Base-by-base conservation (phyloP, 2,797 vertebrate genomes). In the Gobionotothen gibberifrons region DNA sequence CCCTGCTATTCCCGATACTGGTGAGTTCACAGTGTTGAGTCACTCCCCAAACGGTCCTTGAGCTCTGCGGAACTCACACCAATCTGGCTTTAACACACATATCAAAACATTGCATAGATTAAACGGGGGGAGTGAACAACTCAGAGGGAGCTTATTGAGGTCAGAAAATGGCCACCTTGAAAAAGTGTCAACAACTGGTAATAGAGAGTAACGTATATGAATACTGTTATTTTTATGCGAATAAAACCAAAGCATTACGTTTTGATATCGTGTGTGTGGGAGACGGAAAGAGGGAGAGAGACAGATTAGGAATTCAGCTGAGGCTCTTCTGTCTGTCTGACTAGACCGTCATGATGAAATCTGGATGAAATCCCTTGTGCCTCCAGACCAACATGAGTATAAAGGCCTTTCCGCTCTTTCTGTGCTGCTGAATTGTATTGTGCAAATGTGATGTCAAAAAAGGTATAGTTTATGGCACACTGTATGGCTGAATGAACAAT, bases 21-120 rank as follows among this genome's bases (percentile, higher is more conserved):
- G 79, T 85, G 79, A 84, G 81, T 74, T 68, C 61, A 70, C 65
- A 59, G 81, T 66, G 81, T 79, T 85, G 78, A 89, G 79, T 89
- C 79, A 90, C 87, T 89, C 83, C 84, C 85, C 63, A 91, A 85
- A 90, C 82, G 89, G 90, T 90, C 91, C 91, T 92, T 91, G 84
- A 92, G 89, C 81, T 83, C 62, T 44, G 55, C 69, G 75, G 56
- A 87, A 86, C 86, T 87, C 82, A 16, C 72, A 79, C 78, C 87
- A 82, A 91, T 91, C 88, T 92, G 88, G 72, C 76, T 72, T 36
- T 51, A 92, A 79, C 83, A 82, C 69, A 67, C 76, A 82, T 63
- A 84, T 81, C 72, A 85, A 88, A 86, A 86, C 74, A 82, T 48
- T 63, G 74, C 76, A 83, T 80, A 59, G 83, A 83, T 85, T 84